Evolutionary conservation across 2,888 invertebrate species (phyloP).

Genomic region (Teleogryllus oceanicus): DNA sequence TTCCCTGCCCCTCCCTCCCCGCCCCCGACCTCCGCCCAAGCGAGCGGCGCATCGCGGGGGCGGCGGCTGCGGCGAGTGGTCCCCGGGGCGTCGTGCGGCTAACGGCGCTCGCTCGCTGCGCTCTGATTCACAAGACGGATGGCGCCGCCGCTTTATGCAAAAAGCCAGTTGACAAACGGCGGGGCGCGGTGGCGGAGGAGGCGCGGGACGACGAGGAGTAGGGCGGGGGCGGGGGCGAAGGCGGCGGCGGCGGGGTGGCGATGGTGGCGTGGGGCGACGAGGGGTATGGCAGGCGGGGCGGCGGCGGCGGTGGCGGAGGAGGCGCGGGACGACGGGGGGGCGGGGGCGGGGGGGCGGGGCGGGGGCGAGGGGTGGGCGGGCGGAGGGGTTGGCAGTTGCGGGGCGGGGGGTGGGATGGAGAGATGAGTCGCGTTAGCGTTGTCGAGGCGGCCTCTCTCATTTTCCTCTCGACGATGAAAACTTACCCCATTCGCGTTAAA

Average conservation of each 20-base stretch:
- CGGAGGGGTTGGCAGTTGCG: too few species aligned
- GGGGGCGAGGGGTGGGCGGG: too few species aligned
- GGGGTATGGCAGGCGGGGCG: neutral
- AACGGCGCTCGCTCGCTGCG: slow-evolving; percentile 30
- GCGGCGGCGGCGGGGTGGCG: neutral
- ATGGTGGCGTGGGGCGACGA: neutral
- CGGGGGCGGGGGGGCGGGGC: too few species aligned
- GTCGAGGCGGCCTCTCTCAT: too few species aligned
- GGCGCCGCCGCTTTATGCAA: slow-evolving; percentile 24
- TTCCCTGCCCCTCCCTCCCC: too few species aligned
- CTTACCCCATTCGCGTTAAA: too few species aligned
- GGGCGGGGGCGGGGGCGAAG: neutral
- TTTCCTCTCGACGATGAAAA: too few species aligned
- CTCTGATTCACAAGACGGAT: slow-evolving; percentile 36
- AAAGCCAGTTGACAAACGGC: neutral
- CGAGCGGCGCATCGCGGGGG: neutral
- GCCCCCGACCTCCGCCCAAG: neutral
- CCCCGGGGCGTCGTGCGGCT: slow-evolving; percentile 36
- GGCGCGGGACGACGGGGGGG: neutral
- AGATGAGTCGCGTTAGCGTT: too few species aligned
- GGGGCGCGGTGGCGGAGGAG: neutral
- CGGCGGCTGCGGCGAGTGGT: slow-evolving; percentile 19
- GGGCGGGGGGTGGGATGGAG: too few species aligned
- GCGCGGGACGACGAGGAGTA: neutral
- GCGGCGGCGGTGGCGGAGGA: neutral